These are phyloP conservation scores for Steinernema carpocapsae DNA, from an alignment of 2,888 invertebrate species.

Conservation along the genomic window DNA sequence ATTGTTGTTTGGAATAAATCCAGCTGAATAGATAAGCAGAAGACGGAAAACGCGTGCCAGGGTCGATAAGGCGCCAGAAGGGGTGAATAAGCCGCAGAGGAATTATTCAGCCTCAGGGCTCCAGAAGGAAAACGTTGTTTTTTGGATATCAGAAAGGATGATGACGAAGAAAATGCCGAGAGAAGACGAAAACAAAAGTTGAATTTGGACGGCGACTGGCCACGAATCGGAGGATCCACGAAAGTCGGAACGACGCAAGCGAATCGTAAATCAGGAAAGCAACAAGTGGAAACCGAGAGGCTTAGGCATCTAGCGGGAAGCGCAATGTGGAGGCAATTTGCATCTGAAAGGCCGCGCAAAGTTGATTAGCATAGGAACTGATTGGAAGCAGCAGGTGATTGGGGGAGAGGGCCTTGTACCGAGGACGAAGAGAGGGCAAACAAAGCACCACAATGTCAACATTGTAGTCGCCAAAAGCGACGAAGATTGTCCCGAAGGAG, in stretches of 20 bases:
- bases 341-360: not conserved
- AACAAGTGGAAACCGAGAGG: constrained; percentile 17
- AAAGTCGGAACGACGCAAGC: constrained; percentile 14
- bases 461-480: constrained; percentile 5
- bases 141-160: too few species aligned
- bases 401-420: not conserved
- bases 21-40: too few species aligned
- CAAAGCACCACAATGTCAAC: constrained; percentile 4
- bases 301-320: not conserved
- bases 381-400: not conserved
- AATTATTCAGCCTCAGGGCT: too few species aligned
- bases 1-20: too few species aligned
- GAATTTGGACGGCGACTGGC: not conserved
- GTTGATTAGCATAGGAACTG: constrained; percentile 8
- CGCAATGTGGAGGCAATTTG: not conserved
- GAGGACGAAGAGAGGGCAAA: constrained; percentile 4
- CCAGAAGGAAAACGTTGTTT: too few species aligned
- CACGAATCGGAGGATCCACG: not conserved
- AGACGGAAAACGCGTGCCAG: too few species aligned
- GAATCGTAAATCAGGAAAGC: constrained; percentile 28
- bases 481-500: constrained; percentile 7
- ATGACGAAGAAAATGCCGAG: not conserved
- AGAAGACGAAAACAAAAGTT: constrained; percentile 28
- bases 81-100: too few species aligned
- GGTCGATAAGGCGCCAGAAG: too few species aligned